These are phyloP conservation scores for Onthophagus taurus DNA, from an alignment of 1,140 invertebrate genomes.

Conservation along the genomic window DNA sequence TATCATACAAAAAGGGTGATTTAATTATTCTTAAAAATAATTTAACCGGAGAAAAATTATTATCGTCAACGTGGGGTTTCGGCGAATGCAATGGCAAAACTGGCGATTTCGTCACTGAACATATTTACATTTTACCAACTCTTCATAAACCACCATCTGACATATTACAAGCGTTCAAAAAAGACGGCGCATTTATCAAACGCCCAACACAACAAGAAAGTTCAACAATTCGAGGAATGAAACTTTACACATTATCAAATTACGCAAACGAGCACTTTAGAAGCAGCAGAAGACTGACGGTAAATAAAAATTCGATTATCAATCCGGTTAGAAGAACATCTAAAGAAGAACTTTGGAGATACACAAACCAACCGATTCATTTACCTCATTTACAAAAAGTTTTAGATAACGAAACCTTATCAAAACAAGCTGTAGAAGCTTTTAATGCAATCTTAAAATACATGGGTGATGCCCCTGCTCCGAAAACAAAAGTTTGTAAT, in stretches of 20 bases:
- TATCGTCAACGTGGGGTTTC: slow-evolving; percentile 65
- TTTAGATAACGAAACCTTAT: slow-evolving; percentile 61
- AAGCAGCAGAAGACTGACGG: slow-evolving; percentile 41
- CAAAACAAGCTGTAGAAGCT: slow-evolving; percentile 51
- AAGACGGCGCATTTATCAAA: slow-evolving; percentile 40
- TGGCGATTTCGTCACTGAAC: slow-evolving; percentile 81
- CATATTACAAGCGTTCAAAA: slow-evolving; percentile 49
- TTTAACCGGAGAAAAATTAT: slow-evolving; percentile 61
- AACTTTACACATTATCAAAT: slow-evolving; percentile 70
- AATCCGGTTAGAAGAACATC: slow-evolving; percentile 47
- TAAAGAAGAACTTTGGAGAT: slow-evolving; percentile 67
- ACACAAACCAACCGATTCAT: slow-evolving; percentile 75
- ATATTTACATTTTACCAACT: slow-evolving; percentile 79
- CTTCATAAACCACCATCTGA: slow-evolving; percentile 60
- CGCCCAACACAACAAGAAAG: slow-evolving; percentile 39
- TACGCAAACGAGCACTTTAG: slow-evolving; percentile 78
- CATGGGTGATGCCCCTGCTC: slow-evolving; percentile 86
- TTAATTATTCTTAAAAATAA: slow-evolving; percentile 71
- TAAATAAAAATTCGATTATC: slow-evolving; percentile 54
- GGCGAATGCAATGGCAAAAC: slow-evolving; percentile 56
- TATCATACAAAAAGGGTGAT: slow-evolving; percentile 50
- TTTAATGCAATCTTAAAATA: slow-evolving; percentile 85
- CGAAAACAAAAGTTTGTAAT: slow-evolving; percentile 52
- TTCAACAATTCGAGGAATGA: slow-evolving; percentile 48
- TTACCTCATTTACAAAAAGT: slow-evolving; percentile 80